Evolutionary conservation across 2,113 vertebrate species (phyloP).

Genomic region (Macrotis lagotis): DNA sequence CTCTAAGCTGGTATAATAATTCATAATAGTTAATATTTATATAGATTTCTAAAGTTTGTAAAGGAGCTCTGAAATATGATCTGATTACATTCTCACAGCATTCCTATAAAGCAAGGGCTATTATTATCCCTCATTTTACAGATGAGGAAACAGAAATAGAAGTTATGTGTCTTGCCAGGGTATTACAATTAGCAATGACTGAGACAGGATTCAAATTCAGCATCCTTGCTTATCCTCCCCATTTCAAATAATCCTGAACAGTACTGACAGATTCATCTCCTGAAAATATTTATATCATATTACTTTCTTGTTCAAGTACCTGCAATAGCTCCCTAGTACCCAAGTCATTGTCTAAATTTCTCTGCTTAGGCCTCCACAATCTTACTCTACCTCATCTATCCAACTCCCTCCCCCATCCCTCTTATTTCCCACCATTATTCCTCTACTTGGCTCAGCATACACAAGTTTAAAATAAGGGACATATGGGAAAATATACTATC

Average conservation of each 20-base stretch:
- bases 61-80: not conserved
- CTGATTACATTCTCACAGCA: not conserved
- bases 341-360: not conserved
- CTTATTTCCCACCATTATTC: not conserved
- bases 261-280: not conserved
- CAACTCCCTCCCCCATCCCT: not conserved
- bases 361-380: not conserved
- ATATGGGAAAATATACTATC: not conserved
- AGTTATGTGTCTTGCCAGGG: not conserved
- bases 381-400: not conserved
- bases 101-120: not conserved
- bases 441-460: not conserved
- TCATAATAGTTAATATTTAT: not conserved
- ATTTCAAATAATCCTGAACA: not conserved
- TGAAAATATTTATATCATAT: not conserved
- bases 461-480: not conserved
- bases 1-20: not conserved
- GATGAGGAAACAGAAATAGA: not conserved
- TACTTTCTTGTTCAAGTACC: not conserved
- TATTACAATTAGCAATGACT: not conserved
- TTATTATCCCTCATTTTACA: not conserved
- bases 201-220: not conserved
- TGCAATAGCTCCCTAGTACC: not conserved
- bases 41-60: not conserved
- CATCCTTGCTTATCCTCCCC: not conserved